Evolutionary conservation across 2,888 invertebrate species (phyloP).

Genomic region (Hymenopus coronatus): DNA sequence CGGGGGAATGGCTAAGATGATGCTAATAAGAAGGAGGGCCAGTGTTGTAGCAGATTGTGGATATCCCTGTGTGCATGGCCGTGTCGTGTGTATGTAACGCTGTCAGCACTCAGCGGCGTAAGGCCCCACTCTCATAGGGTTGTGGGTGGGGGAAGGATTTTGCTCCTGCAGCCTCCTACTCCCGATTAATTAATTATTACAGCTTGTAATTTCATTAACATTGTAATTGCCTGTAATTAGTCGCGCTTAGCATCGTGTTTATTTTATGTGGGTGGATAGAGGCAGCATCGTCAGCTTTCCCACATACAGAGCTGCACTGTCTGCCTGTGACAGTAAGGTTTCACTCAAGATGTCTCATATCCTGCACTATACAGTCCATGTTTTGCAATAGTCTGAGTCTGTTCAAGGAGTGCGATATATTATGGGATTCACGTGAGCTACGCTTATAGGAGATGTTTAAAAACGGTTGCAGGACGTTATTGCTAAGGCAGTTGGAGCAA

Average conservation of each 20-base stretch:
- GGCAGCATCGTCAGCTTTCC: background rate
- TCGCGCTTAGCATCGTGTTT: conserved; percentile 35
- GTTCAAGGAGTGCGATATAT: no score
- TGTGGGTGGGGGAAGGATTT: background rate
- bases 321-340: background rate
- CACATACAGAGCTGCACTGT: background rate
- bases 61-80: background rate
- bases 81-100: background rate
- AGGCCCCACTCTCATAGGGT: background rate
- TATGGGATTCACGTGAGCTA: no score
- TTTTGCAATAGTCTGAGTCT: no score
- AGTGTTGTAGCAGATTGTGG: background rate
- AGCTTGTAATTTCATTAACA: conserved; percentile 37
- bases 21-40: background rate
- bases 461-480: no score
- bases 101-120: background rate
- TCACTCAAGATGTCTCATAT: background rate
- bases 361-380: no score
- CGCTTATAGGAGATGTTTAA: no score
- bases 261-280: conserved; percentile 31
- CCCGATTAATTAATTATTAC: conserved; percentile 36
- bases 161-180: background rate
- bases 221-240: conserved; percentile 36
- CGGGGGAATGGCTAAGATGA: no score
- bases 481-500: no score